Evolutionary conservation across 2,888 invertebrate species (phyloP).

Genomic region (Cancer borealis): DNA sequence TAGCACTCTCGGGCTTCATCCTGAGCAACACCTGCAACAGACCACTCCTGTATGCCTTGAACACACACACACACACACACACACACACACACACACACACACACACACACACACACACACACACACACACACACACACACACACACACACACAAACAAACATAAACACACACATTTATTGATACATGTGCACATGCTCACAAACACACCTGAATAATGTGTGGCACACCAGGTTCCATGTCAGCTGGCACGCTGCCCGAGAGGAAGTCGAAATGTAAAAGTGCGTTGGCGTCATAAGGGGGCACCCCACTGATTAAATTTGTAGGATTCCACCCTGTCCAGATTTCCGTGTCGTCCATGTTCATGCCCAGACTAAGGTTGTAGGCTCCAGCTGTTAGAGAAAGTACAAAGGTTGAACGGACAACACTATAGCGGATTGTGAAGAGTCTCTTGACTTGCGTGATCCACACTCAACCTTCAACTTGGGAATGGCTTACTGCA

Average conservation of each 20-base stretch:
- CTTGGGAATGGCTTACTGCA: too few relatives aligned
- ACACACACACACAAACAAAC: neutral
- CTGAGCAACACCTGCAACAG: constrained; percentile 46
- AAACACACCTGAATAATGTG: constrained; percentile 56
- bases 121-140: neutral
- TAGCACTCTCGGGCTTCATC: constrained; percentile 49
- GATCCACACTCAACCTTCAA: too few relatives aligned
- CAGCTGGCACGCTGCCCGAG: neutral
- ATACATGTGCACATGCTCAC: neutral
- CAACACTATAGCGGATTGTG: neutral
- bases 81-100: neutral
- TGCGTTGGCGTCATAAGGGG: neutral
- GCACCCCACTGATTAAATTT: neutral
- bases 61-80: neutral
- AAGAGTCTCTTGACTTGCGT: too few relatives aligned
- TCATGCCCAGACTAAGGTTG: constrained; percentile 67
- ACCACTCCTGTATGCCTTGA: neutral
- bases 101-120: neutral
- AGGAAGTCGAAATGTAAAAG: neutral
- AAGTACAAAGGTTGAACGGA: too few relatives aligned
- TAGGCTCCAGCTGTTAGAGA: neutral
- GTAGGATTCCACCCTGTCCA: constrained; percentile 71
- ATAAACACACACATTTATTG: constrained; percentile 17
- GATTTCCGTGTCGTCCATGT: constrained; percentile 60
- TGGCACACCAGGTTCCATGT: constrained; percentile 45